Conservation (phyloP, 2,888 invertebrate genomes). For the Cheilosia pagana region DNA sequence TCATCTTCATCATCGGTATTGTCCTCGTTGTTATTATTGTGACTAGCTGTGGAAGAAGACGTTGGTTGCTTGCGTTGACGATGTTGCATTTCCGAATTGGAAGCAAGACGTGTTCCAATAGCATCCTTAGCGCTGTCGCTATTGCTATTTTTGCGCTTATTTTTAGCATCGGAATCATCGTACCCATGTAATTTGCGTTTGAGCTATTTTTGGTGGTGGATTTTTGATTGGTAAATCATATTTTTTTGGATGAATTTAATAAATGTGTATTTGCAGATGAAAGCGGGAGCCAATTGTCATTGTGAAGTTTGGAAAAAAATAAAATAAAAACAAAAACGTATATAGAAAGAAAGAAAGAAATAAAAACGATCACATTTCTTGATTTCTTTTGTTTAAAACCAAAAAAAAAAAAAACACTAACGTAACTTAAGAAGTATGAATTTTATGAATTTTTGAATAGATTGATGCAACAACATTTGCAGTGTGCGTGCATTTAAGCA, state of each 20-base stretch:
- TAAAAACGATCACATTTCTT: slow-evolving; percentile 32
- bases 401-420: background rate
- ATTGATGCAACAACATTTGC: background rate
- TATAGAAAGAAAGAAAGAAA: slow-evolving; percentile 44
- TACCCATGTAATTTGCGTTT: slow-evolving; percentile 77
- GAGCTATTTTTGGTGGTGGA: slow-evolving; percentile 73
- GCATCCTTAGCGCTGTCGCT: slow-evolving; percentile 79
- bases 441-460: background rate
- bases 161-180: slow-evolving; percentile 78
- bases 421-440: background rate
- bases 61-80: slow-evolving; percentile 81
- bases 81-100: slow-evolving; percentile 80
- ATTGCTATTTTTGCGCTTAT: slow-evolving; percentile 82
- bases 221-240: slow-evolving; percentile 23
- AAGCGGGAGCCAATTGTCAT: slow-evolving; percentile 54
- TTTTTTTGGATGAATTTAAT: slow-evolving; percentile 31
- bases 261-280: slow-evolving; percentile 51
- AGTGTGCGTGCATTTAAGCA: too few relatives aligned
- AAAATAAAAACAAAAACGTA: slow-evolving; percentile 40
- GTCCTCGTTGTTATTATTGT: slow-evolving; percentile 69
- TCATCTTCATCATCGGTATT: slow-evolving; percentile 74
- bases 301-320: slow-evolving; percentile 38
- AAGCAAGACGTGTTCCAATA: slow-evolving; percentile 65
- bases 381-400: background rate
- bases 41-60: slow-evolving; percentile 72